Base-by-base conservation (phyloP, 2,797 vertebrate genomes). In the Pseudocheirus occidentalis region DNA sequence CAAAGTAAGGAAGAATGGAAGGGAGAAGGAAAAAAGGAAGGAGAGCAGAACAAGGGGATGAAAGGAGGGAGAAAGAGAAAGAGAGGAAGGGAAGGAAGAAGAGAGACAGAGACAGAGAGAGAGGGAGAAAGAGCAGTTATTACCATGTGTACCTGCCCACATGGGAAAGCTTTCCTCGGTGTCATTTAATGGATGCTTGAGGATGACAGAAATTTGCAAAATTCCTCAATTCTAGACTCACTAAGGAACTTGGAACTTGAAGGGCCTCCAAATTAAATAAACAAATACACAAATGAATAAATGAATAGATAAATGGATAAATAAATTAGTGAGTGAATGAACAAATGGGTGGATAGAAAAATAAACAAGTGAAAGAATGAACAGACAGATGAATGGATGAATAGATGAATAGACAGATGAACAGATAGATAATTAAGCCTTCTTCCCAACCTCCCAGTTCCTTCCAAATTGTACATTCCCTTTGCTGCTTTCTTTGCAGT, bases 401-500 rank as follows among this genome's bases (percentile, higher is more conserved):
- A 57, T 7, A 12, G 57, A 58, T 59, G n/a, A 4, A 62, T 34
- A 21, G 29, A 62, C 29, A 21, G 31, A 34, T 62, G 59, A 29
- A 59, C 40, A 16, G 40, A 24, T 24, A 46, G 21, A 87, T 50
- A 87, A 46, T 27, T 87, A 50, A 87, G 40, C 40, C 73, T 87
- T 46, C 73, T 46, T 87, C 40, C 40, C 73, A 87, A 87, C n/a
- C 73, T 46, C 73, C 21, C 73, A 81, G 58, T 46, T 56, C 93
- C 95, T 90, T 95, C 73, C 40, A 54, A 34, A 62, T 87, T 16
- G 6, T 0, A 28, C 40, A 31, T 31, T 59, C 53, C 56, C 91
- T 12, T 56, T 93, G 93, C 91, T 93, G 93, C 90, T 95, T 58
- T 58, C 28, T 56, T 73, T 87, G 66, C 50, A 92, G 92, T 94